These are phyloP conservation scores for Pachyrhynchus sulphureomaculatus DNA, from an alignment of 1,140 invertebrate species.

Conservation along the genomic window DNA sequence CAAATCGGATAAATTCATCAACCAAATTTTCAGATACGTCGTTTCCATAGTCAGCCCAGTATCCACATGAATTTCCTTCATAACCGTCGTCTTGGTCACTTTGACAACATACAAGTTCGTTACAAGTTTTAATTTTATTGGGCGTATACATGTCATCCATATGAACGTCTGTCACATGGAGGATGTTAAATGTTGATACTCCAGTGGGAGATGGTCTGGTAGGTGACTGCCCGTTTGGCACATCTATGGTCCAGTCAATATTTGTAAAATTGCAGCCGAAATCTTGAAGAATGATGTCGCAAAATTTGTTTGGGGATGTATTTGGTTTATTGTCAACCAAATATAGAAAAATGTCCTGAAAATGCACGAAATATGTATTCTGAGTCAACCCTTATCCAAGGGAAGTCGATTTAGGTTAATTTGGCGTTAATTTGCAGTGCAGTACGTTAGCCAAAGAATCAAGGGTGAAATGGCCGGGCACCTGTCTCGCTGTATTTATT, in stretches of 20 bases:
- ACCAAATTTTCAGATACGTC: conserved; percentile 55
- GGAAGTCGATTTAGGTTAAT: no score
- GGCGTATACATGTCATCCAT: conserved; percentile 72
- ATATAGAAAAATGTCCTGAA: conserved; percentile 32
- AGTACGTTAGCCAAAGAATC: no score
- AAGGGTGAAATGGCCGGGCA: no score
- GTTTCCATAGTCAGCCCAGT: conserved; percentile 78
- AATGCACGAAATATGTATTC: neutral
- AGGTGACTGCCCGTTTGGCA: conserved; percentile 48
- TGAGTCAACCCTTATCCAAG: no score
- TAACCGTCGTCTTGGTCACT: conserved; percentile 50
- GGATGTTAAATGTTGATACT: conserved; percentile 53
- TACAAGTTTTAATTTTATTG: conserved; percentile 67
- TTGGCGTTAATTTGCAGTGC: no score
- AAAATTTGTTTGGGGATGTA: conserved; percentile 54
- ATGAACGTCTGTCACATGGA: conserved; percentile 81
- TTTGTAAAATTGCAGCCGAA: conserved; percentile 44
- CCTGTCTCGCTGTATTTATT: no score
- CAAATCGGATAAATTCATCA: conserved; percentile 29
- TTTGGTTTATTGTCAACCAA: conserved; percentile 56
- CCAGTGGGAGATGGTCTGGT: neutral
- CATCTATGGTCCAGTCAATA: conserved; percentile 59
- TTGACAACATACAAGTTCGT: conserved; percentile 78
- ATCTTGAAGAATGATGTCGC: conserved; percentile 58
- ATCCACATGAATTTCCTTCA: conserved; percentile 64